Evolutionary conservation across 2,888 invertebrate species (phyloP).

Genomic region (Unio delphinus): DNA sequence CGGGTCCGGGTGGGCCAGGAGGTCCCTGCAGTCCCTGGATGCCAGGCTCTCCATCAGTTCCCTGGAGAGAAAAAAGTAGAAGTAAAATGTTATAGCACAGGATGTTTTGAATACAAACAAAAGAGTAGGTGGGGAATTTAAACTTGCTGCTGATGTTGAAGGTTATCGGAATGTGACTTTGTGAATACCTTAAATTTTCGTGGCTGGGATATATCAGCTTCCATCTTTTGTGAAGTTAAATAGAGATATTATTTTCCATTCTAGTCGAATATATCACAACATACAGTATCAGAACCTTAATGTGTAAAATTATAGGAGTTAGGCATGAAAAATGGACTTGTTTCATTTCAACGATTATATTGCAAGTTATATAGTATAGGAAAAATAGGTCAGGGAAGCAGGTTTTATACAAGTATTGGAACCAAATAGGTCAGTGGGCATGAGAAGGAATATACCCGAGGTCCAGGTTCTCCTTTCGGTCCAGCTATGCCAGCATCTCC

Average conservation of each 20-base stretch:
- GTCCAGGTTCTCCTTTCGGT: slow-evolving; percentile 23
- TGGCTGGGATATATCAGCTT: too few relatives aligned
- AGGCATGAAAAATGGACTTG: too few relatives aligned
- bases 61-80: slow-evolving; percentile 12
- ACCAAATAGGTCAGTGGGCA: background rate
- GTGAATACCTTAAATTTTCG: too few relatives aligned
- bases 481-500: slow-evolving; percentile 26
- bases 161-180: too few relatives aligned
- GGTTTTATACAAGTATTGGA: background rate
- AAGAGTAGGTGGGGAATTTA: background rate
- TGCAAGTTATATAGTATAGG: background rate
- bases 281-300: too few relatives aligned
- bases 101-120: background rate
- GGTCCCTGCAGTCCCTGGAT: slow-evolving; percentile 65
- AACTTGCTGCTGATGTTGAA: slow-evolving; percentile 16
- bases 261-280: too few relatives aligned
- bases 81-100: background rate
- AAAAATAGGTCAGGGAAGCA: too few relatives aligned
- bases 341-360: background rate
- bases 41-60: slow-evolving; percentile 48
- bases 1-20: slow-evolving; percentile 74
- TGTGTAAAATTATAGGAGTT: too few relatives aligned
- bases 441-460: background rate
- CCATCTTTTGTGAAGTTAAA: too few relatives aligned
- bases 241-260: too few relatives aligned